Percentiles rank a stretch among this genome's conserved stretches.
Conservation (phyloP, 2,888 invertebrate species). For the Amphipoea lucens region DNA sequence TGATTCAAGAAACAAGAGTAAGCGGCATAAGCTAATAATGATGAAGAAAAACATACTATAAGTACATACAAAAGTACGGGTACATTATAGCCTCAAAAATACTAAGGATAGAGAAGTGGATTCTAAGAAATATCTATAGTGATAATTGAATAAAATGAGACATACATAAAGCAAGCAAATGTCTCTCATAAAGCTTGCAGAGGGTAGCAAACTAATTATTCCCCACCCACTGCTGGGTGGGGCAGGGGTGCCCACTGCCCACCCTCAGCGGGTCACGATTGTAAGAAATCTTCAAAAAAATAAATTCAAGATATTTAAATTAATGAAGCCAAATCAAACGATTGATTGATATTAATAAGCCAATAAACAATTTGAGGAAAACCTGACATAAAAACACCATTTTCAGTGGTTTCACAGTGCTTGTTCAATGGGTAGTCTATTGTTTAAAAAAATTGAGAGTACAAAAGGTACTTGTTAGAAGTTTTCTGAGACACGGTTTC, state of each 20-base stretch:
- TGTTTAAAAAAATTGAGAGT: neutral
- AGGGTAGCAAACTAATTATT: slow-evolving; percentile 62
- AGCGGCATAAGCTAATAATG: neutral
- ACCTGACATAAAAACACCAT: slow-evolving; percentile 21
- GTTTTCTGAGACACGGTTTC: slow-evolving; percentile 26
- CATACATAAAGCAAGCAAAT: slow-evolving; percentile 45
- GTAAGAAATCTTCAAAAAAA: slow-evolving; percentile 37
- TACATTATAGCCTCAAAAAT: neutral
- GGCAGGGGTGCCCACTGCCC: slow-evolving; percentile 4
- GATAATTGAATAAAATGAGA: slow-evolving; percentile 55
- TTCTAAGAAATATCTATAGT: slow-evolving; percentile 16
- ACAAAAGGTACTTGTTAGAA: slow-evolving; percentile 24
- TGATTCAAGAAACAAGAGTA: neutral
- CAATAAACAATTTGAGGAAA: slow-evolving; percentile 51
- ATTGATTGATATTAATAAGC: slow-evolving; percentile 50
- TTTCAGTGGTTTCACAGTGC: slow-evolving; percentile 13
- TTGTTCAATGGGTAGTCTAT: slow-evolving; percentile 4
- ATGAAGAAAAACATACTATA: neutral
- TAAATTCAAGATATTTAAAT: slow-evolving; percentile 42
- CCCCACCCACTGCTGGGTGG: slow-evolving; percentile 20
- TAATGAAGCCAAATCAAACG: slow-evolving; percentile 52
- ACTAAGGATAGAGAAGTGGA: neutral
- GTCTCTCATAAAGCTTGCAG: slow-evolving; percentile 38
- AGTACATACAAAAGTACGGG: neutral
- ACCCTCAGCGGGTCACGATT: slow-evolving; percentile 26